Evolutionary conservation across 2,797 vertebrate species (phyloP), one percentile per base, ranked within the genome.

Genomic region (Typhlichthys eigenmanni): DNA sequence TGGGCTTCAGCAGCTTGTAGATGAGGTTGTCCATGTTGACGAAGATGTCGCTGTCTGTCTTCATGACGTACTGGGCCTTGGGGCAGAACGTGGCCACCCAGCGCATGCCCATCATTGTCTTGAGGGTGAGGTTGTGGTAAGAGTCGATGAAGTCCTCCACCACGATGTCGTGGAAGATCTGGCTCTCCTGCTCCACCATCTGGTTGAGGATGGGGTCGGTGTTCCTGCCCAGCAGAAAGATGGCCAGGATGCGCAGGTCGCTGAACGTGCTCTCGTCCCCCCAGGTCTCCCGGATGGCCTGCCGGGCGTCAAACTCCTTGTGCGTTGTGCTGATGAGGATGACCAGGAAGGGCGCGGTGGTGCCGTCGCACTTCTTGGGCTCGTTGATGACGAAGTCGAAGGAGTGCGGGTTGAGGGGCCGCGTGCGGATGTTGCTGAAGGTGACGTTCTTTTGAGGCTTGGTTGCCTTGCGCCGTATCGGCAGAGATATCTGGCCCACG

Each of bases 21-120:
- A 99, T 95, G 74, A 99, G 93, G 68, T 99, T 99, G 89, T 99
- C 97, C 96, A 99, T 98, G 91, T 99, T 98, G 85, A 99, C 95
- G 80, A 96, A 99, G 90, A 99, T 97, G 89, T 98, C 97, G 17
- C 96, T 98, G 93, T 99, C 96, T 0, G 96, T 98, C 92, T 99
- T 99, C 95, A 99, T 95, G 82, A 99, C 83, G 0, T 99, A 98
- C 82, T 96, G 95, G 38, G 96, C 95, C 78, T 95, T 95, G 58
- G 97, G 93, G 83, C 97, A 99, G 84, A 93, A 98, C 0, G 93
- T 96, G 47, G 95, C 93, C 69, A 98, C 94, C 97, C 97, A 99
- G 73, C 95, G 94, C 96, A 99, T 95, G 7, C 97, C 96, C 97
- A 99, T 98, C 78, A 99, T 19, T 0, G 97, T 99, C 89, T 99